A percentile compares a stretch with the other conserved stretches of the same genome.
These are phyloP conservation scores for Aegypius monachus DNA, from an alignment of 2,113 vertebrate species.

Conservation along the genomic window DNA sequence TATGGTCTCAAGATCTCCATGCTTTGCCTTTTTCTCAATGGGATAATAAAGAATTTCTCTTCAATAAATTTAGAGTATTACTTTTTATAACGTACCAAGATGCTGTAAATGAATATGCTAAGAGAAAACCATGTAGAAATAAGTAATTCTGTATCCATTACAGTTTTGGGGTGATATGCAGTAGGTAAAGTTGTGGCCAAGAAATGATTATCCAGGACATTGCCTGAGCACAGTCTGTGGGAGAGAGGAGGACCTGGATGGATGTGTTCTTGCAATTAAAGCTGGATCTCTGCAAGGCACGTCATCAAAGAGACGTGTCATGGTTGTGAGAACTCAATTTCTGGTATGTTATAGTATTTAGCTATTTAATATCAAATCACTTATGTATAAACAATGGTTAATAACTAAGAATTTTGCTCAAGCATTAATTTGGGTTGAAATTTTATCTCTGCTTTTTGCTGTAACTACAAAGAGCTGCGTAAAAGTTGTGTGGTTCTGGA, in stretches of 20 bases:
- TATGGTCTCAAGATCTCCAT: not conserved
- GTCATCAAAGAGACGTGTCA: accelerated
- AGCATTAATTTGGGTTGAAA: not conserved
- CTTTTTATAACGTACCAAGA: not conserved
- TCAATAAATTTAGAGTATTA: not conserved
- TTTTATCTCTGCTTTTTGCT: not conserved
- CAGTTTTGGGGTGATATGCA: not conserved
- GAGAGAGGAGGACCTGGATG: not conserved
- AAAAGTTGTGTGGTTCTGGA: not conserved
- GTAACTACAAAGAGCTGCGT: not conserved
- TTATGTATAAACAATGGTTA: not conserved
- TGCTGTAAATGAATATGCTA: not conserved
- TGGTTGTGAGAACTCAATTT: not conserved
- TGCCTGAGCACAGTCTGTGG: not conserved
- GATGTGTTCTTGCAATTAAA: not conserved
- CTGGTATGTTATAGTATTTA: not conserved
- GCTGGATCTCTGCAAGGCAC: not conserved
- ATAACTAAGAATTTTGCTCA: not conserved
- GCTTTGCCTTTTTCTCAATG: not conserved
- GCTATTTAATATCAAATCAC: not conserved
- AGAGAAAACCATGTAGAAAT: not conserved
- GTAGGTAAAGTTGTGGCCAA: not conserved
- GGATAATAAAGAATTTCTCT: not conserved
- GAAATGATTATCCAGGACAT: not conserved
- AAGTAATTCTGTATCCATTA: not conserved